A percentile compares a stretch with the other conserved stretches of the same genome.
phyloP scores from a whole-genome alignment of 2,113 vertebrate genomes.

The Nasalis larvatus region DNA sequence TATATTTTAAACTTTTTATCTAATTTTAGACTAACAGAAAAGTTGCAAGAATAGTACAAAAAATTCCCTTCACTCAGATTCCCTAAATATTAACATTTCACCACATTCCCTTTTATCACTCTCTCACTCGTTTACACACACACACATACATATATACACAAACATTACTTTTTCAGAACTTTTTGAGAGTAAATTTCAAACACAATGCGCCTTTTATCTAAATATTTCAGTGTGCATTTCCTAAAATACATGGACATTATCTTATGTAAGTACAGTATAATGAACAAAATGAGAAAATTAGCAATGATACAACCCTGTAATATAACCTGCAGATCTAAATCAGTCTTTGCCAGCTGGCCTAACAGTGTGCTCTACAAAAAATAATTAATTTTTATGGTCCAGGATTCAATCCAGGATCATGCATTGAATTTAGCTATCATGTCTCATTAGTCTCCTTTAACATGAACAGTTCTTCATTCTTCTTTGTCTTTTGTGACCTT shows the following conservation, averaged over 20 bases:
- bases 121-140: neutral
- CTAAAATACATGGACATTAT: neutral
- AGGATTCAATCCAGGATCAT: neutral
- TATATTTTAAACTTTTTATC: neutral
- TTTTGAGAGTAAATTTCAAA: neutral
- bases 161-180: neutral
- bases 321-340: neutral
- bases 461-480: neutral
- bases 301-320: neutral
- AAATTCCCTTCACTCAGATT: neutral
- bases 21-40: constrained; percentile 27
- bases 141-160: neutral
- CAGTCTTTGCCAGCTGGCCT: neutral
- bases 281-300: constrained; percentile 1
- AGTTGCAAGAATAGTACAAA: neutral
- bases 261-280: neutral
- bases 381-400: neutral
- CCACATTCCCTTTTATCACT: neutral
- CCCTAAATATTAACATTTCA: constrained; percentile 6
- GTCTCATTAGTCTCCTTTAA: neutral
- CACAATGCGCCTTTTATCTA: neutral
- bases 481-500: neutral
- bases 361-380: neutral
- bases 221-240: neutral
- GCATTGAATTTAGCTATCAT: neutral